Evolutionary conservation across 1,140 invertebrate genomes (phyloP), one percentile per base, ranked within the genome.

Genomic region (Drosophila littoralis): DNA sequence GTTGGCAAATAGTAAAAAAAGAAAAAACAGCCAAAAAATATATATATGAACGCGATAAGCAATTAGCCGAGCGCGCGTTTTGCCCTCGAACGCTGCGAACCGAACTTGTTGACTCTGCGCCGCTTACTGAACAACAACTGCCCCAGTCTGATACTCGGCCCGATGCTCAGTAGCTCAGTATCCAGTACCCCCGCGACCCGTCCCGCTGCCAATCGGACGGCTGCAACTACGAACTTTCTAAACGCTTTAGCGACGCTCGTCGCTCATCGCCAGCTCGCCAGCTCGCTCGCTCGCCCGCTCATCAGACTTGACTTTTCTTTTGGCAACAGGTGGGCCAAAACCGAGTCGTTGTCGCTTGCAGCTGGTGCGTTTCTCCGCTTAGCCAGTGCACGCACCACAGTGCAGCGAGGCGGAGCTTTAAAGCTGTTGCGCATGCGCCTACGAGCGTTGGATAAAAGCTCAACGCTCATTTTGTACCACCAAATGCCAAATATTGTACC

Each of bases 91-190:
- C 58, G 61, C 42, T 57, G 10, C 60, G 68, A 84, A 77, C 81
- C 70, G 77, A 77, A 74, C 81, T 74, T 59, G 69, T 70, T 81
- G 83, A 88, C 83, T 82, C 68, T 86, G 79, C 76, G 83, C 79
- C 79, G 82, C 82, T 73, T 61, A 86, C 82, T 86, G 69, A 82
- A 81, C 76, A 75, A 10, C 67, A 52, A 67, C 61, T 54, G 64
- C 17, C 38, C 42, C 54, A 66, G 45, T 52, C 46, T 32, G 40
- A 17, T 55, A 38, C 40, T 10, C 59, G 35, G 54, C 17, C 40
- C 54, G 61, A 46, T 59, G 35, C 57, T 52, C 59, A 32, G 28
- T 50, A 10, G 12, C 57, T 52, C 59, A 32, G 28, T 50, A 10
- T 13, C 61, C 36, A 15, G 13, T 43, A 35, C 46, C 28, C 32